Base-by-base conservation (phyloP, 1,140 invertebrate species). In the Ips typographus region DNA sequence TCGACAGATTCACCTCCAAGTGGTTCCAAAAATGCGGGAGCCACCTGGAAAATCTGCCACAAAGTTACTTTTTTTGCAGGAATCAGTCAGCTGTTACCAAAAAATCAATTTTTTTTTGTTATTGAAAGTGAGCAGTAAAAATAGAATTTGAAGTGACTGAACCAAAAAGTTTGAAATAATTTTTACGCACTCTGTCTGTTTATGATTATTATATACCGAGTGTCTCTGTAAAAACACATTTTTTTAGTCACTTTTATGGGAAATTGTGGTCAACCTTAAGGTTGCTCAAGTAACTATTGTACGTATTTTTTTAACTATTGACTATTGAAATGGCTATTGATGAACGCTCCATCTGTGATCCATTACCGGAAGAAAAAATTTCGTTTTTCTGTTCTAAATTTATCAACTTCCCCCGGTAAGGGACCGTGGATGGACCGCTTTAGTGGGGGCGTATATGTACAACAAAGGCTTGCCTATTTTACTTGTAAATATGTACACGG, bases 231-330 rank as follows among this genome's bases (percentile, higher is more conserved):
- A 73, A 22, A 75, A 75, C 70, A 68, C 70, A 61, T 72, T 36
- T 44, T 43, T 37, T 43, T 59, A 65, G 78, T 78, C 78, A 78
- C 76, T 76, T 75, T 79, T 78, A 77, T 74, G 77, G 78, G 76
- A 80, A 80, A 75, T 74, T 73, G 43, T 72, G 69, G 68, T 71
- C 72, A 73, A 73, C 74, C 65, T 68, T 63, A 53, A 71, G 63
- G 68, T 66, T 65, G 69, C 66, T 73, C 36, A 64, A 66, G 67
- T 70, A 60, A 71, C 74, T 76, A 76, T 77, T 76, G 74, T 76
- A 77, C 58, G 51, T 71, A 70, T 72, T 72, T 75, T 76, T 75
- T 73, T 74, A 73, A 76, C 75, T 76, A 76, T 76, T 76, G 75
- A 68, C 72, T 75, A 75, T 75, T 73, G 22, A 40, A 68, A 47